Conservation (phyloP, 1,140 invertebrate genomes). For the Bursaphelenchus mucronatus region DNA sequence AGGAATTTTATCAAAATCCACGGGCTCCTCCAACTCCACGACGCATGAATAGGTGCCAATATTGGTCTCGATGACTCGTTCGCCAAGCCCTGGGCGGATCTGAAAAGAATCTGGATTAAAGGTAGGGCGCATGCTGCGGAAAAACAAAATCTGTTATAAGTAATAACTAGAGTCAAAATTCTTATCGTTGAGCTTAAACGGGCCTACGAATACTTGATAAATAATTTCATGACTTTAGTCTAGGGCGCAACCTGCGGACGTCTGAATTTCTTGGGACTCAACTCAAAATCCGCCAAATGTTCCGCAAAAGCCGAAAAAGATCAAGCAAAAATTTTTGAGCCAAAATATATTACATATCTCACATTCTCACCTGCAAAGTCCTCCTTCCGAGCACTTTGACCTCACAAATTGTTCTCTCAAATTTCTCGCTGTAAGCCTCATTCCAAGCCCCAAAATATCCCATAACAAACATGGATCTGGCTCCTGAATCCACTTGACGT, state of each 20-base stretch:
- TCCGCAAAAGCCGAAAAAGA: slow-evolving; percentile 8
- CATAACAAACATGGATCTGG: slow-evolving; percentile 19
- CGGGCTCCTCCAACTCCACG: background rate
- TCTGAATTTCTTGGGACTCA: background rate
- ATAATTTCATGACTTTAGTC: too few relatives aligned
- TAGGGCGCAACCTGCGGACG: too few relatives aligned
- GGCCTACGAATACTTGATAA: too few relatives aligned
- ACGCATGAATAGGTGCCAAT: too few relatives aligned
- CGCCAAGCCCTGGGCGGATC: too few relatives aligned
- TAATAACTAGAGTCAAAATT: too few relatives aligned
- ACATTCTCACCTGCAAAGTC: slow-evolving; percentile 17
- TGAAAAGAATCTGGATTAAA: too few relatives aligned
- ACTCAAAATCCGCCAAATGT: slow-evolving; percentile 13
- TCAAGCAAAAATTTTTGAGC: slow-evolving; percentile 18
- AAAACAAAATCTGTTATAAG: too few relatives aligned
- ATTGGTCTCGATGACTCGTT: too few relatives aligned
- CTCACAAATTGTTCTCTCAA: slow-evolving; percentile 20
- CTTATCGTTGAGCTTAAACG: too few relatives aligned
- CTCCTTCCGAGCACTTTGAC: slow-evolving; percentile 21
- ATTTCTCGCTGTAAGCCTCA: slow-evolving; percentile 16
- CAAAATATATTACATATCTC: slow-evolving; percentile 11
- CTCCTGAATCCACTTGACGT: background rate
- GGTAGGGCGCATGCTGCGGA: too few relatives aligned
- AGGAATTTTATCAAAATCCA: slow-evolving; percentile 13
- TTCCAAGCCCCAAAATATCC: slow-evolving; percentile 24